phyloP scores from a whole-genome alignment of 2,888 invertebrate genomes.

The Falcaria lacertinaria region DNA sequence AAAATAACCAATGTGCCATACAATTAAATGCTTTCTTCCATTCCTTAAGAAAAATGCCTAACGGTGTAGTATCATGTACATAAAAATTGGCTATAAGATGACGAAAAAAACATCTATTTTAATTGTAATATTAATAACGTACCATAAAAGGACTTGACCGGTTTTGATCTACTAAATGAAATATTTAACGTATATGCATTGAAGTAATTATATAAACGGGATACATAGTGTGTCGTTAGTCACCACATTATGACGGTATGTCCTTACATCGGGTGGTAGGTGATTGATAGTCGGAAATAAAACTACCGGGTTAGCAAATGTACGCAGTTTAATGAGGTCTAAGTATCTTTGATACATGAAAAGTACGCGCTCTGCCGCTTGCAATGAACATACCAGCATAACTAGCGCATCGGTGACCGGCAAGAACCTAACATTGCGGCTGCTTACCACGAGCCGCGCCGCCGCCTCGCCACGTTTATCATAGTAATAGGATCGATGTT shows the following conservation, averaged over 20 bases:
- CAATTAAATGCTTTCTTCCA: constrained; percentile 58
- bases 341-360: constrained; percentile 60
- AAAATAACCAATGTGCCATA: constrained; percentile 52
- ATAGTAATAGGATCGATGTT: no score
- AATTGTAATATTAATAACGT: constrained; percentile 38
- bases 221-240: constrained; percentile 11
- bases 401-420: constrained; percentile 29
- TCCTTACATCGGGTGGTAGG: constrained; percentile 40
- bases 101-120: constrained; percentile 31
- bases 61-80: constrained; percentile 19
- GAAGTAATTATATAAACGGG: not conserved
- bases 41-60: constrained; percentile 25
- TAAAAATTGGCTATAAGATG: constrained; percentile 34
- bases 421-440: constrained; percentile 24
- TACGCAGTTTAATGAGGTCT: constrained; percentile 72
- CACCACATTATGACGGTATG: constrained; percentile 66
- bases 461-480: not conserved
- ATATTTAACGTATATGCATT: constrained; percentile 12
- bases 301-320: constrained; percentile 63
- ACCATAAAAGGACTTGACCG: constrained; percentile 39
- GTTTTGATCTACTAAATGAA: constrained; percentile 49
- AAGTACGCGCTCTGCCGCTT: constrained; percentile 31
- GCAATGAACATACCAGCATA: constrained; percentile 74
- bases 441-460: constrained; percentile 9
- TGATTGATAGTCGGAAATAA: constrained; percentile 57